Evolutionary conservation across 2,888 invertebrate species (phyloP).

Genomic region (Theretra japonica): DNA sequence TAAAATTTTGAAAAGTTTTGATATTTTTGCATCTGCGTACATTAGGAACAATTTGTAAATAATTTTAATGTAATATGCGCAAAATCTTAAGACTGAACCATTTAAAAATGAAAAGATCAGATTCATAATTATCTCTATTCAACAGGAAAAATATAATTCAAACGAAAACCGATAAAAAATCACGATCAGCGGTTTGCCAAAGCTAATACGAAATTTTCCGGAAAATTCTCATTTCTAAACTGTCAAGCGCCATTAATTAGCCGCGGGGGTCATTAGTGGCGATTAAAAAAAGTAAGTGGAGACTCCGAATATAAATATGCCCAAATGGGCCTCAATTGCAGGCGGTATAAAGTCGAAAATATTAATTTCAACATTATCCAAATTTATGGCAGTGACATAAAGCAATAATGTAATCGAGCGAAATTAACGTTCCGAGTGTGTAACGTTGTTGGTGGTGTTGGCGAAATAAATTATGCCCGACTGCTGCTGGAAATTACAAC

Average conservation of each 20-base stretch:
- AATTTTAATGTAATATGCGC: not conserved
- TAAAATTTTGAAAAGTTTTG: too few species aligned
- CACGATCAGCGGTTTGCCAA: conserved; percentile 40
- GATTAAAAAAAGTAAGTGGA: conserved; percentile 71
- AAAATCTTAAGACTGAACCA: not conserved
- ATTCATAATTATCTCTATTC: not conserved
- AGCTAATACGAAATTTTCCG: conserved; percentile 56
- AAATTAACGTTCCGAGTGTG: conserved; percentile 19
- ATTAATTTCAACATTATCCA: not conserved
- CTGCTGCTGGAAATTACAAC: conserved; percentile 44
- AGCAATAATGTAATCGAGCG: conserved; percentile 23
- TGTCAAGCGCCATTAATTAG: conserved; percentile 76
- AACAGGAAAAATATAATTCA: conserved; percentile 14
- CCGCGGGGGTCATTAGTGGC: conserved; percentile 72
- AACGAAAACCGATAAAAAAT: conserved; percentile 24
- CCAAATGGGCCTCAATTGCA: conserved; percentile 47
- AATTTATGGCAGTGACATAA: not conserved
- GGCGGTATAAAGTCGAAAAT: conserved; percentile 35
- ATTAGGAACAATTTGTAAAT: not conserved
- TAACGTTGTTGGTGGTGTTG: conserved; percentile 40
- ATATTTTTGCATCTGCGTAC: too few species aligned
- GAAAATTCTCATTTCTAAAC: conserved; percentile 65
- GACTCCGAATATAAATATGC: conserved; percentile 67
- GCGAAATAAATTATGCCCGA: conserved; percentile 49
- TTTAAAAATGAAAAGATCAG: not conserved